Percentiles rank a stretch among this genome's conserved stretches.
Evolutionary conservation across 2,797 vertebrate genomes (phyloP).

Genomic region (Falco biarmicus): DNA sequence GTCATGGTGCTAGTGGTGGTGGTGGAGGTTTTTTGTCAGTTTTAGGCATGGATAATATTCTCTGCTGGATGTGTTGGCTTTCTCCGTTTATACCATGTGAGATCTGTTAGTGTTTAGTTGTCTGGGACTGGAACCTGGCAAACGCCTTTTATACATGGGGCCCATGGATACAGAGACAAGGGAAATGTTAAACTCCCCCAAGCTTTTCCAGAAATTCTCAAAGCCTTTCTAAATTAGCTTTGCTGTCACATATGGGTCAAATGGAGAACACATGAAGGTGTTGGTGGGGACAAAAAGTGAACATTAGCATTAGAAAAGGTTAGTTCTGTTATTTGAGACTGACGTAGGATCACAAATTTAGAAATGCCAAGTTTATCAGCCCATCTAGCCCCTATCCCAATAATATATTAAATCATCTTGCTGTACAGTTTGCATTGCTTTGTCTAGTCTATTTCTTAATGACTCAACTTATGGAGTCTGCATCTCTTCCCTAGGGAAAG

Average conservation of each 20-base stretch:
- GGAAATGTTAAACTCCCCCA: not conserved
- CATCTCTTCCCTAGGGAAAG: constrained; percentile 9
- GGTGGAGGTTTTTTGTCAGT: not conserved
- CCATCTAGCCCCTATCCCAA: constrained; percentile 9
- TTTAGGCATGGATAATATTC: not conserved
- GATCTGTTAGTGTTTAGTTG: not conserved
- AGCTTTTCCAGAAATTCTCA: constrained; percentile 36
- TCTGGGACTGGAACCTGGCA: constrained; percentile 20
- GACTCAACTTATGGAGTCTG: constrained; percentile 41
- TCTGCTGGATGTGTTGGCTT: not conserved
- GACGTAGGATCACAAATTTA: not conserved
- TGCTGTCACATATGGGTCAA: not conserved
- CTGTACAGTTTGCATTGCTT: constrained; percentile 7
- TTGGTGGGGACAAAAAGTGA: not conserved
- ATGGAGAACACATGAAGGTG: not conserved
- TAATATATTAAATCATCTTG: constrained; percentile 26
- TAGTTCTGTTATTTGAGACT: not conserved
- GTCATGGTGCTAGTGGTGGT: not conserved
- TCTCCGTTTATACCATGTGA: not conserved
- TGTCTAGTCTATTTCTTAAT: constrained; percentile 56
- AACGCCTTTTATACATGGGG: not conserved
- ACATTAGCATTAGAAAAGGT: not conserved
- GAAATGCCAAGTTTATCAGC: constrained; percentile 39
- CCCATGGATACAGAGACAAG: not conserved
- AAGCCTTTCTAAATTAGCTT: not conserved